Conservation (phyloP, 2,113 vertebrate species). For the Microcebus tavaratra region DNA sequence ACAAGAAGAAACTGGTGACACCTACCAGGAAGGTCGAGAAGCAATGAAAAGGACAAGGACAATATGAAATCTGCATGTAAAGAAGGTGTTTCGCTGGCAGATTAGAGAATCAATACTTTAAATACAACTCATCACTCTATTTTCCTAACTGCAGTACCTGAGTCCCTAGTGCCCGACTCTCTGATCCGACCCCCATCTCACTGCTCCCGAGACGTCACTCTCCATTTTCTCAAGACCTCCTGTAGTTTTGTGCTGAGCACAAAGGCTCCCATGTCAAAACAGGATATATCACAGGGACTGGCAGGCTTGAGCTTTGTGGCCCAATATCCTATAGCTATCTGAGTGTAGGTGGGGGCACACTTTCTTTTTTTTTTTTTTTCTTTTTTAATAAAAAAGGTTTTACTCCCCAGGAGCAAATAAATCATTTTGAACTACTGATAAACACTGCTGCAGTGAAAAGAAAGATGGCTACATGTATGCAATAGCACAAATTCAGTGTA, state of each 20-base stretch:
- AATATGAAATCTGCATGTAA: background rate
- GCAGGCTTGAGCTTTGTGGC: constrained; percentile 24
- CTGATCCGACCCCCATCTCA: background rate
- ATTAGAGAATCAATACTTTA: background rate
- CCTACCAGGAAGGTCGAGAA: constrained; percentile 48
- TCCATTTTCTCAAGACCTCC: constrained; percentile 22
- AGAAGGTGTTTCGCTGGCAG: constrained; percentile 47
- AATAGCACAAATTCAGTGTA: constrained; percentile 70
- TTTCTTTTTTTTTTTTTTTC: constrained; percentile 32
- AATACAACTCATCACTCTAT: background rate
- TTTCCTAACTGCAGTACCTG: background rate
- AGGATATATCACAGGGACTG: background rate
- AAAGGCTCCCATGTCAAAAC: constrained; percentile 39
- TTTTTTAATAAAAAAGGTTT: constrained; percentile 69
- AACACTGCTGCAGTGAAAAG: constrained; percentile 71
- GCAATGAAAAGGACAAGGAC: constrained; percentile 49
- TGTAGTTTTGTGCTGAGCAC: constrained; percentile 2
- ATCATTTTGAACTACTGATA: constrained; percentile 67
- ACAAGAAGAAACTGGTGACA: background rate
- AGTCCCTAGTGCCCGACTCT: background rate
- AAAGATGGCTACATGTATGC: constrained; percentile 66
- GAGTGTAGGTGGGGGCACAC: background rate
- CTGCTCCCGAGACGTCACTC: background rate
- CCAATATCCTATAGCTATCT: constrained; percentile 48
- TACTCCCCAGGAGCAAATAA: constrained; percentile 74